Evolutionary conservation across 2,888 invertebrate genomes (phyloP).

Genomic region (Artemia sinica): DNA sequence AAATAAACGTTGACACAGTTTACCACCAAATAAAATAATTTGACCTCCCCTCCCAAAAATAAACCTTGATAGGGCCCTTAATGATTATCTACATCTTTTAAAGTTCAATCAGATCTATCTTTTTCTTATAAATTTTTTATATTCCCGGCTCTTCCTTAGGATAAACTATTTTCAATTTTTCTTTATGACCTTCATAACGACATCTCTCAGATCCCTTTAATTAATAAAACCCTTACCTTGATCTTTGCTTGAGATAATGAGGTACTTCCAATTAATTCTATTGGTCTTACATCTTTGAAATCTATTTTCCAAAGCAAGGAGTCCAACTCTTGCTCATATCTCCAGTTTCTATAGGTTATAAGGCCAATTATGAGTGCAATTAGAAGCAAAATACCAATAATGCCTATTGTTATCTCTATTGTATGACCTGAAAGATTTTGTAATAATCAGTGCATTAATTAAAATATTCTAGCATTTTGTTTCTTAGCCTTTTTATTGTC

Average conservation of each 20-base stretch:
- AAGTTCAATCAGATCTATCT: no score
- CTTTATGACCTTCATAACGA: no score
- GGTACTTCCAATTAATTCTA: not conserved
- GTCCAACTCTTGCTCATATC: conserved; percentile 80
- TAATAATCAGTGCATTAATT: conserved; percentile 2
- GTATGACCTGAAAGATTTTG: conserved; percentile 46
- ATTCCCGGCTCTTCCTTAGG: no score
- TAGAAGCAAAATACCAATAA: conserved; percentile 55
- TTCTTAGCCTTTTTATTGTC: not conserved
- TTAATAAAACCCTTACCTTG: conserved; percentile 27
- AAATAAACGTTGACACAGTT: no score
- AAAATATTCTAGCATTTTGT: conserved; percentile 22
- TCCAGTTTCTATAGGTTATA: conserved; percentile 72
- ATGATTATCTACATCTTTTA: no score
- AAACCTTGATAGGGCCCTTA: no score
- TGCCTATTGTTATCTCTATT: conserved; percentile 60
- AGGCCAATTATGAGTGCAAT: conserved; percentile 52
- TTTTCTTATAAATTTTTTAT: no score
- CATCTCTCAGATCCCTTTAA: not conserved
- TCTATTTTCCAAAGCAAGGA: conserved; percentile 86
- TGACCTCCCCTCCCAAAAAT: no score
- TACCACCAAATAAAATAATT: no score
- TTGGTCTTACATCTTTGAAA: conserved; percentile 57
- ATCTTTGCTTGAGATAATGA: no score
- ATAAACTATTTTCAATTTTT: no score